Conservation (phyloP, 2,113 vertebrate species). For the Hipposideros armiger region DNA sequence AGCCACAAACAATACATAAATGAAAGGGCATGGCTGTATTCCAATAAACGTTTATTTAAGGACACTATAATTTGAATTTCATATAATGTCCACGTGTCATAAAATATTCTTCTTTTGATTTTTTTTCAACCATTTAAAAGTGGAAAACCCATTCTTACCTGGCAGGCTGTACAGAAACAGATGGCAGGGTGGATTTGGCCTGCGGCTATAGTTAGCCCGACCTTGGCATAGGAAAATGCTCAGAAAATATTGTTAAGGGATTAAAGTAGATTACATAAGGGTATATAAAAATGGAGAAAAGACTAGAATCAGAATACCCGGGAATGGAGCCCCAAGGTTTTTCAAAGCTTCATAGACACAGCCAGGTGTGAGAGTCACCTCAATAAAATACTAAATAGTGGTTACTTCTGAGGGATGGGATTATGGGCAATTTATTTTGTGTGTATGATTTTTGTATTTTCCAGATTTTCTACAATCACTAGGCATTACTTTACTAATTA, state of each 20-base stretch:
- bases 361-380: background rate
- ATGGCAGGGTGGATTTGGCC: background rate
- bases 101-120: background rate
- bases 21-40: background rate
- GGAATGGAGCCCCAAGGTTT: background rate
- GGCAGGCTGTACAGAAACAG: background rate
- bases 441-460: background rate
- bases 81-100: background rate
- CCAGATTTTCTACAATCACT: background rate
- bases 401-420: background rate
- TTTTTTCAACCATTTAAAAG: constrained; percentile 9
- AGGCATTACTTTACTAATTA: background rate
- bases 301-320: background rate
- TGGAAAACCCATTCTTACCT: background rate
- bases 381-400: background rate
- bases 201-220: background rate
- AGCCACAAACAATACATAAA: background rate
- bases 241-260: background rate
- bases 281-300: background rate
- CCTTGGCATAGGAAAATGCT: background rate
- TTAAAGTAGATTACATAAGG: background rate
- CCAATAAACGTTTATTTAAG: background rate
- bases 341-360: background rate
- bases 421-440: background rate
- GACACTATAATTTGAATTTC: background rate